A percentile compares a stretch with the other conserved stretches of the same genome.
phyloP scores from a whole-genome alignment of 2,888 invertebrate species.

The Mellilla xanthometata region DNA sequence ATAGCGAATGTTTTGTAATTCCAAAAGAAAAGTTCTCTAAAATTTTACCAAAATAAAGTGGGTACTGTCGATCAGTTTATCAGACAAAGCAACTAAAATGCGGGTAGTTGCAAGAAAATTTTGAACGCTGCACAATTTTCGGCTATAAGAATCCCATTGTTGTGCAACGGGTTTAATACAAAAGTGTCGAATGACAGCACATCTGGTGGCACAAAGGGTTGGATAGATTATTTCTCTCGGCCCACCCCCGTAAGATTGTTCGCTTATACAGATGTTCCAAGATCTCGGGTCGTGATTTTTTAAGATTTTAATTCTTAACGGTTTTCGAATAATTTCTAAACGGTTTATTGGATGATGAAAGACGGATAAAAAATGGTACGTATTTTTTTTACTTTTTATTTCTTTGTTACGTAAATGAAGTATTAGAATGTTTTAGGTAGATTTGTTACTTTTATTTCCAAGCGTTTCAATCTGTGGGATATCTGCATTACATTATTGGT shows the following conservation, averaged over 20 bases:
- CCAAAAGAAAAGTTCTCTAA: not conserved
- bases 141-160: slow-evolving; percentile 79
- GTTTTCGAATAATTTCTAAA: too few species aligned
- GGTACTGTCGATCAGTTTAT: slow-evolving; percentile 28
- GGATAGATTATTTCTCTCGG: slow-evolving; percentile 81
- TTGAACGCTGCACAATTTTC: slow-evolving; percentile 78
- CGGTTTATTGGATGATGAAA: slow-evolving; percentile 40
- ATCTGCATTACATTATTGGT: too few species aligned
- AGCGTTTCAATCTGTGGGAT: too few species aligned
- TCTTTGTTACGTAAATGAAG: too few species aligned
- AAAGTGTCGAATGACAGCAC: slow-evolving; percentile 83
- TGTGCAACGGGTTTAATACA: slow-evolving; percentile 82
- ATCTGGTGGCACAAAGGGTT: slow-evolving; percentile 81
- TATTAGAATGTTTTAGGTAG: too few species aligned
- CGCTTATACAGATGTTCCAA: slow-evolving; percentile 76
- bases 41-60: slow-evolving; percentile 9
- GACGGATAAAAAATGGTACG: too few species aligned
- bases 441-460: too few species aligned
- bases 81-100: slow-evolving; percentile 68
- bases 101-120: slow-evolving; percentile 64
- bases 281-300: slow-evolving; percentile 40
- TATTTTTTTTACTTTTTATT: too few species aligned
- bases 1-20: not conserved
- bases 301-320: slow-evolving; percentile 43
- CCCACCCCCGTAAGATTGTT: slow-evolving; percentile 79